These are phyloP conservation scores for Toxotes chatareus DNA, from an alignment of 2,113 vertebrate species.

Conservation along the genomic window DNA sequence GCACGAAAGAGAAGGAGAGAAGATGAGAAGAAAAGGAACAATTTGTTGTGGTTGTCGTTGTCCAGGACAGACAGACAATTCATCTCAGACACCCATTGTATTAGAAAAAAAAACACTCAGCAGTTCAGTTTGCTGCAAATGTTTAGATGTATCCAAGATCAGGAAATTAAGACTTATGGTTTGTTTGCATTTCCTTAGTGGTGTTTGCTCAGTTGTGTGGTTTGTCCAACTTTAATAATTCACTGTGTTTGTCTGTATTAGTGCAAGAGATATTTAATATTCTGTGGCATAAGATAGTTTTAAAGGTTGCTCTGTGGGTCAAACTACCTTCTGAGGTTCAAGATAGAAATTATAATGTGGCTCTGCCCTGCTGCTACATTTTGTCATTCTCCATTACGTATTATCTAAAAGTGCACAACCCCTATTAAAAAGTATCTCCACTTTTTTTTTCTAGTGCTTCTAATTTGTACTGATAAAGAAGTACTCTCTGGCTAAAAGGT, in stretches of 20 bases:
- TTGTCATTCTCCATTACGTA: conserved; percentile 62
- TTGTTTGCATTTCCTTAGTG: conserved; percentile 69
- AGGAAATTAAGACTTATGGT: conserved; percentile 80
- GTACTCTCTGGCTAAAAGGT: conserved; percentile 53
- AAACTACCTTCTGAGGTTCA: conserved; percentile 61
- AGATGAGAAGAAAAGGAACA: conserved; percentile 73
- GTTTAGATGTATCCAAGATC: conserved; percentile 59
- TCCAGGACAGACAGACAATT: conserved; percentile 44
- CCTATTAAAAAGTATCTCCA: conserved; percentile 57
- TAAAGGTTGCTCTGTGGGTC: conserved; percentile 58
- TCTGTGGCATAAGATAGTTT: conserved; percentile 54
- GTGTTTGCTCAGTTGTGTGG: conserved; percentile 74
- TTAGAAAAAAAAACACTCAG: conserved; percentile 29
- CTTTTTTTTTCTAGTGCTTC: conserved; percentile 22
- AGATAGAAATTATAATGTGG: conserved; percentile 57
- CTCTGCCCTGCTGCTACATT: conserved; percentile 37
- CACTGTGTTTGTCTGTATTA: conserved; percentile 73
- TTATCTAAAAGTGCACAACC: conserved; percentile 64
- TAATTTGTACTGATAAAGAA: conserved; percentile 53
- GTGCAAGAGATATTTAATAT: conserved; percentile 67
- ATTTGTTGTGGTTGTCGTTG: conserved; percentile 75
- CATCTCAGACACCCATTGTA: conserved; percentile 47
- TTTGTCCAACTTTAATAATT: conserved; percentile 75
- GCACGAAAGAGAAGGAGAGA: conserved; percentile 52
- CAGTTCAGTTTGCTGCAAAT: conserved; percentile 44